Evolutionary conservation across 2,888 invertebrate species (phyloP), one percentile per base, ranked within the genome.

Genomic region (Thalpophila matura): DNA sequence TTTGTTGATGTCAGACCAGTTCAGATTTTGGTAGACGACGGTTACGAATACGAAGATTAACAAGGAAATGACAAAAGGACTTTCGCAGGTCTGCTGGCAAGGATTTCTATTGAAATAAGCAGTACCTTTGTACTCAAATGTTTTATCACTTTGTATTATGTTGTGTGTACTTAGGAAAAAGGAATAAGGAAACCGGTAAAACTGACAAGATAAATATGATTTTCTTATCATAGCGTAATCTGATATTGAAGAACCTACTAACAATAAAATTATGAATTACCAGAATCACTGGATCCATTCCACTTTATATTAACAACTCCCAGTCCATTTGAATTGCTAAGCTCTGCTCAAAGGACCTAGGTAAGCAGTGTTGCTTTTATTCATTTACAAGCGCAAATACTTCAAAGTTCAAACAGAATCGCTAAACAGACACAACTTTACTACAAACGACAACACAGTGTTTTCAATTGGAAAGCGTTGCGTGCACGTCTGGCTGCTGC

Each of bases 341-440:
- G 35, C 31, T 37, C 18, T 14, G n/a, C 31, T 65, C 54, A 51
- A 73, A 53, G 42, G 37, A 64, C 35, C 33, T 40, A 54, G 35
- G 35, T 40, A 33, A 73, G 22, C 35, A 43, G 22, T 66, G 43
- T 37, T 37, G 45, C 43, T 72, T 65, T 53, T 46, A 66, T 66
- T 72, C 26, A 66, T 73, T 66, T 55, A 74, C 57, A 47, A 74
- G n/a, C 35, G 40, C 29, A 66, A 66, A 67, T 47, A 66, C 43
- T 67, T 33, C 38, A 33, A 27, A 42, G 49, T 57, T 24, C 45
- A 68, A 68, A 68, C 27, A 58, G 60, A 74, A 57, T 67, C 18
- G 18, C 26, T n/a, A 49, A 64, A 31, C 26, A 72, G 65, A 20
- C 31, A 16, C 14, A 43, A 16, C 7, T 40, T 26, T 12, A 27